Evolutionary conservation across 2,797 vertebrate genomes (phyloP), one percentile per base, ranked within the genome.

Genomic region (Spinus olivaceus): DNA sequence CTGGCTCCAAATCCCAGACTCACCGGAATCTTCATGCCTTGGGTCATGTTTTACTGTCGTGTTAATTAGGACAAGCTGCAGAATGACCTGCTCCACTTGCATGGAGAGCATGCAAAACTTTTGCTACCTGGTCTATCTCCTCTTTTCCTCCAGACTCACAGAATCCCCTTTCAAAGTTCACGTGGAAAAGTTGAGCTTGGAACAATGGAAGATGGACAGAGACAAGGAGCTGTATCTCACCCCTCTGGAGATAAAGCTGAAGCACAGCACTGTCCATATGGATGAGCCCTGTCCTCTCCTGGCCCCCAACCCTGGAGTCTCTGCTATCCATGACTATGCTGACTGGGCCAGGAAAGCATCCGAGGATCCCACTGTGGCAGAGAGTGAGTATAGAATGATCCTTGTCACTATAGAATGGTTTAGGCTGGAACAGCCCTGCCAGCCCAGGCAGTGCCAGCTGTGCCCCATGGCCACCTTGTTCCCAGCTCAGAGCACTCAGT

Each of bases 221-320:
- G 97, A 98, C 44, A 97, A 97, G 33, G 91, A 95, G 0, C 92
- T 98, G 53, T 98, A 99, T 83, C 98, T 98, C 88, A 97, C 89
- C 59, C 99, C 99, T 12, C 97, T 99, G 94, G 98, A 99, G 95
- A 99, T 99, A 71, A 98, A 98, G 81, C 98, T 99, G 93, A 98
- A 98, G 74, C 98, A 99, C 97, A 99, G 98, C 97, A 98, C 96
- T 2, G 96, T 99, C 77, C 97, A 97, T 32, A 89, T 97, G 4
- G 98, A 98, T 3, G 97, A 96, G 6, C 61, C 33, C 2, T 99
- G 99, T 92, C 99, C 99, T 7, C 97, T 98, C 17, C 97, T 99
- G 20, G 95, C 90, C 4, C 98, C 99, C 5, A 98, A 96, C 86
- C 90, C 90, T 0, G 99, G 99, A 1, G 99, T 99, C 30, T 95